Percentiles rank a stretch among this genome's conserved stretches.
phyloP scores from a whole-genome alignment of 2,888 invertebrate genomes.

The Argyresthia albistria region DNA sequence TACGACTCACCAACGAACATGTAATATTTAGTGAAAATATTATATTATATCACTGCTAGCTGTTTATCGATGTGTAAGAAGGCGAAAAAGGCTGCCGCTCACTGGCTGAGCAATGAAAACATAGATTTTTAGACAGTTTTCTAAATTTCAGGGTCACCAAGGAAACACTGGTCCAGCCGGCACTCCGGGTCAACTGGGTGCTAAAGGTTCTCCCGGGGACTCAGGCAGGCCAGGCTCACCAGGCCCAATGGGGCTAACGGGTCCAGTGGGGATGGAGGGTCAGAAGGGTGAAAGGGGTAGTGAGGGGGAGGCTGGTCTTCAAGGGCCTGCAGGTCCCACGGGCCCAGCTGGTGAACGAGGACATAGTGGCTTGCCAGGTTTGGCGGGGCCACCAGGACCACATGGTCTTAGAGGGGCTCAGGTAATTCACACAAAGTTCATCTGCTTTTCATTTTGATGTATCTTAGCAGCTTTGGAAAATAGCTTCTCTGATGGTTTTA shows the following conservation, averaged over 20 bases:
- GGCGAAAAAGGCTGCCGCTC: not conserved
- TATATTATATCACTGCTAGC: no score
- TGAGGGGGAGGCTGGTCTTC: constrained; percentile 78
- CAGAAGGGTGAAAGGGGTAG: constrained; percentile 82
- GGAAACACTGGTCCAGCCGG: constrained; percentile 80
- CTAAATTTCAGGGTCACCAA: constrained; percentile 74
- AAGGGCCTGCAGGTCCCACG: constrained; percentile 79
- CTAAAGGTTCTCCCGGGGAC: constrained; percentile 81
- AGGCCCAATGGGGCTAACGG: constrained; percentile 79
- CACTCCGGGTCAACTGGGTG: constrained; percentile 75
- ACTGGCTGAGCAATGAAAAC: not conserved
- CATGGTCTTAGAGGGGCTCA: constrained; percentile 76
- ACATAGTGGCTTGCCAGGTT: constrained; percentile 73
- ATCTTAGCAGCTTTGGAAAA: no score
- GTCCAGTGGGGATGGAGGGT: constrained; percentile 80
- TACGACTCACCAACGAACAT: no score
- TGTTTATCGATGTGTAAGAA: no score
- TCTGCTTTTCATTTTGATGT: no score
- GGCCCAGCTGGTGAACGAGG: constrained; percentile 81
- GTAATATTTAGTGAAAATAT: no score
- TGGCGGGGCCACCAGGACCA: constrained; percentile 75
- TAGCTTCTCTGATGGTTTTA: no score
- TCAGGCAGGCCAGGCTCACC: constrained; percentile 77
- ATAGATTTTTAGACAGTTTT: not conserved
- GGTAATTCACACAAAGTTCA: constrained; percentile 36